Evolutionary conservation across 2,888 invertebrate species (phyloP).

Genomic region (Saturnia pavonia): DNA sequence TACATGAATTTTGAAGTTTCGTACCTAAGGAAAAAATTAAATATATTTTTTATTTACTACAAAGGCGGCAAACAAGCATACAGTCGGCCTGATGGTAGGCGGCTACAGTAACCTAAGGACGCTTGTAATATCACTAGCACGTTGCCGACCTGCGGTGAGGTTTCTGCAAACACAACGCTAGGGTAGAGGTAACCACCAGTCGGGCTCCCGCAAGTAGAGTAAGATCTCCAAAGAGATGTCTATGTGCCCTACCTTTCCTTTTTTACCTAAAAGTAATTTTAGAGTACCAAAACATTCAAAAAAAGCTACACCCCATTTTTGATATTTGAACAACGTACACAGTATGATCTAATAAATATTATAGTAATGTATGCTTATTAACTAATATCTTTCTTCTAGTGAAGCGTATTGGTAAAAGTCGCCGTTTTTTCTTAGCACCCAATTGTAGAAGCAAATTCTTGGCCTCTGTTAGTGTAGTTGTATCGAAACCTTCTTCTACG

Average conservation of each 20-base stretch:
- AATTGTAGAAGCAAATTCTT: conserved; percentile 85
- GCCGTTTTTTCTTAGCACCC: conserved; percentile 86
- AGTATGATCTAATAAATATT: conserved; percentile 32
- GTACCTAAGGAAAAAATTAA: not conserved
- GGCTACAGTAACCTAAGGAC: no score
- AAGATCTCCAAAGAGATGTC: no score
- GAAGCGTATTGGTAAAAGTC: conserved; percentile 85
- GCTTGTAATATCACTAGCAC: no score
- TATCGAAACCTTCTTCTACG: conserved; percentile 79
- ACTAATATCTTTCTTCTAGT: conserved; percentile 87
- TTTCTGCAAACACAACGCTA: no score
- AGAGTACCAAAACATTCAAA: not conserved
- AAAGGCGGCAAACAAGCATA: no score
- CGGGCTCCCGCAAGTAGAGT: no score
- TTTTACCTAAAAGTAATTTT: no score
- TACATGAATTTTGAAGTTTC: not conserved
- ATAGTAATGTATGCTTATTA: conserved; percentile 71
- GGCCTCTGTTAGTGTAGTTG: conserved; percentile 84
- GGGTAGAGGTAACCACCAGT: no score
- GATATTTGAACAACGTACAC: conserved; percentile 42
- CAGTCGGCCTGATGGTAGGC: no score
- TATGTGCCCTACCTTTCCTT: no score
- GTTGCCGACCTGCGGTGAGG: no score
- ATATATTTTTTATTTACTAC: no score
- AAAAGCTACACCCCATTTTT: not conserved